phyloP scores from a whole-genome alignment of 2,888 invertebrate genomes.

The Odontothrips loti region DNA sequence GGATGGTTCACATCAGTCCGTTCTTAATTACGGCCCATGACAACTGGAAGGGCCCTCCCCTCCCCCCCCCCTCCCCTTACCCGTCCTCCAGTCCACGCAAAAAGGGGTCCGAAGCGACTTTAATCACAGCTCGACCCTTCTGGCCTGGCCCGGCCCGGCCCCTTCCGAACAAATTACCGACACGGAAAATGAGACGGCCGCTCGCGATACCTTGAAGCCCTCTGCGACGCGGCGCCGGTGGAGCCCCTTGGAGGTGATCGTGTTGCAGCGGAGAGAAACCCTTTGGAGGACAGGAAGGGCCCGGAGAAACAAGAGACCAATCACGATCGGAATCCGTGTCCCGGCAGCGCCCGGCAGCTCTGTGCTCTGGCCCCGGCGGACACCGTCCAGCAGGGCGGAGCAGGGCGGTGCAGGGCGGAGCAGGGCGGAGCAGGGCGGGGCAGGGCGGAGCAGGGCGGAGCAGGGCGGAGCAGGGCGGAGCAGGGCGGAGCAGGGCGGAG shows the following conservation, averaged over 20 bases:
- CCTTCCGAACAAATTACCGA: constrained; percentile 6
- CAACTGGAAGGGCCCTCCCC: constrained; percentile 16
- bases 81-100: not conserved
- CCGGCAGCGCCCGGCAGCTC: no score
- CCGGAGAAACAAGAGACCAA: constrained; percentile 17
- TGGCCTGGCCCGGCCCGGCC: not conserved
- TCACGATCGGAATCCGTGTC: constrained; percentile 8
- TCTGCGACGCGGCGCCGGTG: no score
- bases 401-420: not conserved
- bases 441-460: not conserved
- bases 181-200: not conserved
- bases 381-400: not conserved
- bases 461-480: not conserved
- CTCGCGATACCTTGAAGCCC: not conserved
- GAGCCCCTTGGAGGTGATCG: no score
- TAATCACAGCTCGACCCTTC: constrained; percentile 5
- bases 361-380: not conserved
- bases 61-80: not conserved
- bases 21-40: constrained; percentile 24
- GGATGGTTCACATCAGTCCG: constrained; percentile 25
- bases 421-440: not conserved
- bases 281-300: not conserved
- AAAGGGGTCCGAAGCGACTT: not conserved
- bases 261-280: not conserved
- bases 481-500: not conserved